These are phyloP conservation scores for Sciurus vulgaris DNA, from an alignment of 2,797 vertebrate genomes.

Conservation along the genomic window DNA sequence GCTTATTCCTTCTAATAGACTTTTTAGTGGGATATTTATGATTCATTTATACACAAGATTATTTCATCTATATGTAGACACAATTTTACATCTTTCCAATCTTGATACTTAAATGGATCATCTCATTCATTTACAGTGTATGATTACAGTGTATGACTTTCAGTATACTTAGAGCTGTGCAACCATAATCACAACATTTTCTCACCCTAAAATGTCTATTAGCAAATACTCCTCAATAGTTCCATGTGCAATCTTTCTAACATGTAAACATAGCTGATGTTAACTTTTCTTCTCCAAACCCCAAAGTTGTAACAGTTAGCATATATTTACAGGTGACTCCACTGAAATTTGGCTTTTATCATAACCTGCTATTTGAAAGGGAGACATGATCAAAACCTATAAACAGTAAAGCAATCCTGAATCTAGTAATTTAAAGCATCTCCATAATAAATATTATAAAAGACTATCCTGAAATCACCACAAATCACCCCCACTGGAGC, in stretches of 20 bases:
- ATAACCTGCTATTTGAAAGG: neutral
- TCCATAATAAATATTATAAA: neutral
- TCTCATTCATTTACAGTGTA: neutral
- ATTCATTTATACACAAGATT: neutral
- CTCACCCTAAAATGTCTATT: neutral
- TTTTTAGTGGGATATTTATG: neutral
- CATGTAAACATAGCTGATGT: neutral
- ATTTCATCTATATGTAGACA: neutral
- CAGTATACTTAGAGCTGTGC: neutral
- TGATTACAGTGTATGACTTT: neutral
- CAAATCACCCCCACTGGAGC: too few species aligned
- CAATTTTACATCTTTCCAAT: neutral
- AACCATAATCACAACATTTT: neutral
- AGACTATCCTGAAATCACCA: constrained; percentile 8
- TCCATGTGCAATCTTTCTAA: neutral
- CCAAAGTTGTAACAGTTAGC: neutral
- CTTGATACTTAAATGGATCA: too few species aligned
- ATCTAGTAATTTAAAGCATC: neutral
- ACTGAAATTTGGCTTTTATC: constrained; percentile 19
- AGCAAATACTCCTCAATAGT: neutral
- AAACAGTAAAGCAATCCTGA: neutral
- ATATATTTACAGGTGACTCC: neutral
- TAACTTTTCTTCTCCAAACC: neutral
- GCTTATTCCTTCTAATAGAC: neutral
- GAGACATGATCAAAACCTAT: neutral